Base-by-base conservation (phyloP, 1,140 invertebrate species). In the Anastrepha obliqua region DNA sequence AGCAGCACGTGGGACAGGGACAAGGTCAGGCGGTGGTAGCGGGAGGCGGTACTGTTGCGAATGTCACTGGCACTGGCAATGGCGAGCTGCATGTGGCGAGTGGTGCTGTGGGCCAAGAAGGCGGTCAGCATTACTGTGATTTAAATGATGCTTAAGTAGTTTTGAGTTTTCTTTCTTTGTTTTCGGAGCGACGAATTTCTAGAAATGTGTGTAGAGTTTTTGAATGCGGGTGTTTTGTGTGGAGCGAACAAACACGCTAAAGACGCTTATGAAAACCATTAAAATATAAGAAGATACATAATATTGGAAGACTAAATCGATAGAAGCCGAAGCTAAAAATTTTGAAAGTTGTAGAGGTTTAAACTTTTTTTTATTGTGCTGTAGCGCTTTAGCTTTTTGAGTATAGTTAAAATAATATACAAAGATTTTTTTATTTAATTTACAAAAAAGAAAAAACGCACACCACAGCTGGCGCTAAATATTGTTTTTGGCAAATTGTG, bases 71-170 rank as follows among this genome's bases (percentile, higher is more conserved):
- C n/a, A 8, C 9, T 20, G 11, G 17, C 47, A 81, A 81, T 55
- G 74, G 74, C 47, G 74, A 81, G 20, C 20, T 81, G 44, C n/a
- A 42, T n/a, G 64, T 5, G n/a, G 74, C 13, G 17, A 51, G 74
- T 55, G 74, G 74, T 78, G 47, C 47, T 81, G 9, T 29, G 51
- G 74, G n/a, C 51, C 47, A 20, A n/a, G 74, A 81, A 81, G 74
- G 47, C 74, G 29, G 17, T 81, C 74, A 81, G 74, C 81, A 88
- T 88, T 90, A 91, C 88, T 91, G 91, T 90, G 91, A 92, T 92
- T 88, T 92, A 86, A 91, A 91, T 70, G 91, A 92, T 90, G 91
- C 91, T 88, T 92, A 91, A 89, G 17, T n/a, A 29, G 2, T 2
- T 81, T n/a, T 81, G 20, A 39, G 6, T 20, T 29, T 17, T 81